Base-by-base conservation (phyloP, 2,797 vertebrate genomes). In the Hydrolagus colliei region DNA sequence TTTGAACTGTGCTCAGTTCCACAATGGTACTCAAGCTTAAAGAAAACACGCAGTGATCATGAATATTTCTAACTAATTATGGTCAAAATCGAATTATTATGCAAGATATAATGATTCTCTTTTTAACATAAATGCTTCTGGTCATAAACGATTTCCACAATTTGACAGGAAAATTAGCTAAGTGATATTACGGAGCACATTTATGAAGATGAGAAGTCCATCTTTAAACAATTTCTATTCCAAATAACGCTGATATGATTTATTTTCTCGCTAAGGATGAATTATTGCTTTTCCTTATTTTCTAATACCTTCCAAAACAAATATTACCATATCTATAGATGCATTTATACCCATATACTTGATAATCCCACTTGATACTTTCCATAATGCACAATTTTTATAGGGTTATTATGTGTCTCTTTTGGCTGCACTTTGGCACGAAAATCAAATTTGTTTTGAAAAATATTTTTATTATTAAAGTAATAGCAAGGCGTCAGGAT, bases 61-160 rank as follows among this genome's bases (percentile, higher is more conserved):
- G 12, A 41, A 84, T 32, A 84, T 35, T 41, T 82, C 79, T 67
- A 35, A 84, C 32, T 84, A 84, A 84, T 71, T 14, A 32, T 84
- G 65, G 41, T 61, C 32, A 71, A 84, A 71, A 67, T 82, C 14
- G 6, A 52, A 52, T 52, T 52, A 52, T 52, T 82, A 82, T 62
- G 63, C 62, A 71, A 52, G 18, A 20, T 18, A 63, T n/a, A 84
- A 68, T 16, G 68, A 67, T 14, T 20, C 8, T 84, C 18, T 82
- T 27, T 32, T 84, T 52, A 18, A 18, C 16, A 84, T 71, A 71
- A 84, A 41, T 71, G n/a, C 71, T 84, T 63, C 65, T 20, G 32
- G 20, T 13, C 67, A 27, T 65, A 71, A 68, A 82, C 35, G 63
- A 27, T 32, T 84, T 20, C 75, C 0, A 67, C 79, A 71, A 41